A percentile compares a stretch with the other conserved stretches of the same genome.
Evolutionary conservation across 2,888 invertebrate genomes (phyloP).

Genomic region (Polyploca ridens): DNA sequence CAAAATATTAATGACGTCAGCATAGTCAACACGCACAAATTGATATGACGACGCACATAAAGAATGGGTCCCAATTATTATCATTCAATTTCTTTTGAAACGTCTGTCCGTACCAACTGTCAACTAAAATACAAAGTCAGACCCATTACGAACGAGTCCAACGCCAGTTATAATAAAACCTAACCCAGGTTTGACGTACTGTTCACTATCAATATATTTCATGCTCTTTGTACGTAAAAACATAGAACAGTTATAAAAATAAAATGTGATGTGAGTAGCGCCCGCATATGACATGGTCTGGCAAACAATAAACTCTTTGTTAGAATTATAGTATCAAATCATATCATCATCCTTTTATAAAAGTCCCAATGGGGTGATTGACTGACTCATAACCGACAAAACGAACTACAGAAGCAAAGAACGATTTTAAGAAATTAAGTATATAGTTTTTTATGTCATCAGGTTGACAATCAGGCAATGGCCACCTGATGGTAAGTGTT

Average conservation of each 20-base stretch:
- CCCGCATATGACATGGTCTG: constrained; percentile 52
- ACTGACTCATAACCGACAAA: too few species aligned
- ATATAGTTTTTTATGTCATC: too few species aligned
- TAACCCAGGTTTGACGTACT: constrained; percentile 32
- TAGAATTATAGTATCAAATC: constrained; percentile 20
- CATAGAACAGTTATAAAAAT: constrained; percentile 41
- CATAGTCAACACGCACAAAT: constrained; percentile 28
- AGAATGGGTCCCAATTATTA: constrained; percentile 26
- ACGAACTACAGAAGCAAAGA: too few species aligned
- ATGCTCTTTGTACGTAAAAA: constrained; percentile 42
- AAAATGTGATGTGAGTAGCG: constrained; percentile 20
- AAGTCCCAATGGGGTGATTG: too few species aligned
- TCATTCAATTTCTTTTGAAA: background rate
- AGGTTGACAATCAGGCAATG: too few species aligned
- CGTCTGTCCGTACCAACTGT: constrained; percentile 20
- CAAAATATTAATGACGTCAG: background rate
- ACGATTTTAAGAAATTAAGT: too few species aligned
- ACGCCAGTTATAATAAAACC: constrained; percentile 32
- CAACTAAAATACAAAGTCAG: constrained; percentile 19
- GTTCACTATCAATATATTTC: constrained; percentile 47
- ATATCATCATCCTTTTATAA: too few species aligned
- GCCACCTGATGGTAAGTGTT: too few species aligned
- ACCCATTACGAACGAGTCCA: constrained; percentile 10
- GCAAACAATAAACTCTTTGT: constrained; percentile 47
- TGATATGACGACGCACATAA: constrained; percentile 34